Evolutionary conservation across 2,113 vertebrate genomes (phyloP).

Genomic region (Eonycteris spelaea): DNA sequence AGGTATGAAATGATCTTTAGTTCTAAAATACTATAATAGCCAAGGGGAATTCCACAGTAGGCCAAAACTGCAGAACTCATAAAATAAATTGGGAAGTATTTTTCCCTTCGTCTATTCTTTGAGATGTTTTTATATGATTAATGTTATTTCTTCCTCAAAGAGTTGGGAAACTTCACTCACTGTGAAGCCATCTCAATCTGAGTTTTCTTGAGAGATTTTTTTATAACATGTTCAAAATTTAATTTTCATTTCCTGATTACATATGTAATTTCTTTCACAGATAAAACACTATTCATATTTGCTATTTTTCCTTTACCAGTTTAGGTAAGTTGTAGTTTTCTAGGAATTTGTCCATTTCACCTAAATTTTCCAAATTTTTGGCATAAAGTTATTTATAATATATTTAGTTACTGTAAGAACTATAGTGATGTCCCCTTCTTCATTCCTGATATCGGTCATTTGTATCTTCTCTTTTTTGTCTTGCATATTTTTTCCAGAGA

Average conservation of each 20-base stretch:
- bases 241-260: too few relatives aligned
- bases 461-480: background rate
- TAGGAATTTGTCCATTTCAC: background rate
- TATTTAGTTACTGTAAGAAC: background rate
- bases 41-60: background rate
- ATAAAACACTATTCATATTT: conserved; percentile 18
- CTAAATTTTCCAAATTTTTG: background rate
- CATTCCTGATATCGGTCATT: background rate
- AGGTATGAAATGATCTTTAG: background rate
- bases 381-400: background rate
- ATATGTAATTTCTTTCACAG: background rate
- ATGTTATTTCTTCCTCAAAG: background rate
- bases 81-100: background rate
- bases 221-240: background rate
- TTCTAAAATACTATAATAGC: background rate
- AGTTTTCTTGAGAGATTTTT: background rate
- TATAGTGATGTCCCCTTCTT: background rate
- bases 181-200: background rate
- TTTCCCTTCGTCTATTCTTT: background rate
- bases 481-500: background rate
- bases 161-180: background rate
- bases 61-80: background rate
- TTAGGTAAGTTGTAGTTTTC: background rate
- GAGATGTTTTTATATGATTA: background rate
- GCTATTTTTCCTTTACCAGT: background rate